Conservation (phyloP, 2,113 vertebrate genomes). For the Sturnira hondurensis region DNA sequence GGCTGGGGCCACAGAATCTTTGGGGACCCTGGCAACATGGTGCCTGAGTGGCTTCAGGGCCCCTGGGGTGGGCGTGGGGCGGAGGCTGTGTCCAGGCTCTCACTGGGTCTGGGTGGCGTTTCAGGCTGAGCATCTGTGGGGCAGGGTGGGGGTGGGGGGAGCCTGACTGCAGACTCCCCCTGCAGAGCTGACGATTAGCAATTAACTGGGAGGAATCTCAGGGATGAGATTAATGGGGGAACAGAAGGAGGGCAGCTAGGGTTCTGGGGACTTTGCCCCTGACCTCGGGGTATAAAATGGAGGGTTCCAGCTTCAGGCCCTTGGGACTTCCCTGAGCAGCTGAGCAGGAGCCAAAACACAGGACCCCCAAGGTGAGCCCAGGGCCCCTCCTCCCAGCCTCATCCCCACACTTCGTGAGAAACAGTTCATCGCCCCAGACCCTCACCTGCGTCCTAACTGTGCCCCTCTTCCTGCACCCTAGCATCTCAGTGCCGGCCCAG, state of each 20-base stretch:
- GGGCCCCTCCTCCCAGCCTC: neutral
- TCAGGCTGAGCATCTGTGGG: neutral
- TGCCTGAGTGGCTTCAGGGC: neutral
- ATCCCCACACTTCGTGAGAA: neutral
- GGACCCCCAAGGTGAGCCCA: constrained; percentile 50
- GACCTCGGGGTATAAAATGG: constrained; percentile 74
- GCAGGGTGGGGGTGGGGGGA: neutral
- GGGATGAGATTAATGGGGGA: constrained; percentile 67
- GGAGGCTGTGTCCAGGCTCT: neutral
- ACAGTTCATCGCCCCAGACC: neutral
- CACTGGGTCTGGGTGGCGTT: neutral
- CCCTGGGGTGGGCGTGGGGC: neutral
- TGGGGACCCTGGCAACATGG: neutral
- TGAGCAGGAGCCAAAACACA: neutral
- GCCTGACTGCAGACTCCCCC: neutral
- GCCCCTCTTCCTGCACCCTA: neutral
- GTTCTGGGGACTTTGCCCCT: constrained; percentile 84
- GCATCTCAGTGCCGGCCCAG: neutral
- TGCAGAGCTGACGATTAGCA: constrained; percentile 75
- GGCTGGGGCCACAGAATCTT: neutral
- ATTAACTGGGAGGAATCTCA: constrained; percentile 84
- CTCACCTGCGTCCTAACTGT: neutral
- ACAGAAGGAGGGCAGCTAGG: constrained; percentile 42
- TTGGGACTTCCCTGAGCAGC: neutral
- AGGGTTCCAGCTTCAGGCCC: neutral